Conservation (phyloP, 2,888 invertebrate species). For the Sycophila texana region DNA sequence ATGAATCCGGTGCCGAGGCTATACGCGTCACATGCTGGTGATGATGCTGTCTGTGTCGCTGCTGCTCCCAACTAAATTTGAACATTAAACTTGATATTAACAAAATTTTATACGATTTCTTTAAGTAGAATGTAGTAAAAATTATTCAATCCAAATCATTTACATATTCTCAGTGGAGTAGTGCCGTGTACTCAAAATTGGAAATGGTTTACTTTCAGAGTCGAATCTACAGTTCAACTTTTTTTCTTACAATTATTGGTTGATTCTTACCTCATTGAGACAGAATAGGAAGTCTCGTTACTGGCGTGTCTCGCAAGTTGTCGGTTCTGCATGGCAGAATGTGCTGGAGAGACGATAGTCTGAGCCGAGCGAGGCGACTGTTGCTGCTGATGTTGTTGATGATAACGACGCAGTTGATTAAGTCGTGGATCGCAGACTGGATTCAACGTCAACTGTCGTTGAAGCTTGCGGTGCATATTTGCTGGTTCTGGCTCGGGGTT, state of each 20-base stretch:
- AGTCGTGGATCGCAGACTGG: slow-evolving; percentile 87
- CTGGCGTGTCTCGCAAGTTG: slow-evolving; percentile 70
- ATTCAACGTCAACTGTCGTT: slow-evolving; percentile 88
- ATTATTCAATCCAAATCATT: not conserved
- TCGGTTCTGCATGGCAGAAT: slow-evolving; percentile 65
- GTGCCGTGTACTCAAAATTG: not conserved
- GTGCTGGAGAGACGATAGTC: slow-evolving; percentile 62
- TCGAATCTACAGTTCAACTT: not conserved
- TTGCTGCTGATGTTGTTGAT: slow-evolving; percentile 65
- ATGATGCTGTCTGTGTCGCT: slow-evolving; percentile 73
- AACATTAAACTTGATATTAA: not conserved
- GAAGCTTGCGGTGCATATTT: slow-evolving; percentile 88
- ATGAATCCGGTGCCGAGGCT: slow-evolving; percentile 84
- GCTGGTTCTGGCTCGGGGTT: slow-evolving; percentile 68
- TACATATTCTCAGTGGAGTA: not conserved
- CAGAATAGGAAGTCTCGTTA: slow-evolving; percentile 61
- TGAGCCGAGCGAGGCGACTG: slow-evolving; percentile 59
- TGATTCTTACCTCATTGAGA: slow-evolving; percentile 17
- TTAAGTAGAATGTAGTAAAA: not conserved
- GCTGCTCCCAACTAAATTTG: slow-evolving; percentile 68
- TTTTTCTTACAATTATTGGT: not conserved
- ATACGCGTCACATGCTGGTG: slow-evolving; percentile 83
- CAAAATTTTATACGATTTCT: not conserved
- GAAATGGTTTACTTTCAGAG: not conserved
- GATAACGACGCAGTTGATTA: slow-evolving; percentile 74